A percentile compares a stretch with the other conserved stretches of the same genome.
Conservation (phyloP, 2,113 vertebrate species). For the Motacilla tschutschensis region DNA sequence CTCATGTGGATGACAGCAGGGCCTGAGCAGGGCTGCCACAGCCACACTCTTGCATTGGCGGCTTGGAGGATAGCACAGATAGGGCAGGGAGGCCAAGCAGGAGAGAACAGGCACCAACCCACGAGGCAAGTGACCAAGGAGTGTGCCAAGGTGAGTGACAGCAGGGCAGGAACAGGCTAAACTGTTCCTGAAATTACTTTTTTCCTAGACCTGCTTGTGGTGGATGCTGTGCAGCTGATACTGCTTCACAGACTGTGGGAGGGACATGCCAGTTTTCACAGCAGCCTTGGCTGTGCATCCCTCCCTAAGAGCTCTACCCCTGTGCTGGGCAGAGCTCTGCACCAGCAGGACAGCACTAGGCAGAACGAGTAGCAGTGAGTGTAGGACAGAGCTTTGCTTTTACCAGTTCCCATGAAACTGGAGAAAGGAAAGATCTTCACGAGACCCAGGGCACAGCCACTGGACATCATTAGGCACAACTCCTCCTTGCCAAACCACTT, state of each 20-base stretch:
- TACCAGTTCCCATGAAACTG: neutral
- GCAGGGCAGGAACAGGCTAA: neutral
- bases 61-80: neutral
- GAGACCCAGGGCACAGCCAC: neutral
- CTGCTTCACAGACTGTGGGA: neutral
- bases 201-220: neutral
- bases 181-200: neutral
- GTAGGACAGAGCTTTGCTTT: neutral
- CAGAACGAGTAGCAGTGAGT: rapidly evolving
- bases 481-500: neutral
- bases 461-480: neutral
- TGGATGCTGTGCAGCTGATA: neutral
- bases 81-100: neutral
- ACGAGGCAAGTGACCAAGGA: neutral
- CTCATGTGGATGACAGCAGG: neutral
- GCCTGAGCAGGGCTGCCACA: rapidly evolving
- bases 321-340: neutral
- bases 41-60: rapidly evolving
- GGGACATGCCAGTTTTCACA: neutral
- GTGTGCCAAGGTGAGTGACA: neutral
- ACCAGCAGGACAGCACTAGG: neutral
- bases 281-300: neutral
- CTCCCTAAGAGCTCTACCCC: neutral
- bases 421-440: neutral
- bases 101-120: neutral